phyloP scores from a whole-genome alignment of 2,888 invertebrate species.

The Mimas tiliae region DNA sequence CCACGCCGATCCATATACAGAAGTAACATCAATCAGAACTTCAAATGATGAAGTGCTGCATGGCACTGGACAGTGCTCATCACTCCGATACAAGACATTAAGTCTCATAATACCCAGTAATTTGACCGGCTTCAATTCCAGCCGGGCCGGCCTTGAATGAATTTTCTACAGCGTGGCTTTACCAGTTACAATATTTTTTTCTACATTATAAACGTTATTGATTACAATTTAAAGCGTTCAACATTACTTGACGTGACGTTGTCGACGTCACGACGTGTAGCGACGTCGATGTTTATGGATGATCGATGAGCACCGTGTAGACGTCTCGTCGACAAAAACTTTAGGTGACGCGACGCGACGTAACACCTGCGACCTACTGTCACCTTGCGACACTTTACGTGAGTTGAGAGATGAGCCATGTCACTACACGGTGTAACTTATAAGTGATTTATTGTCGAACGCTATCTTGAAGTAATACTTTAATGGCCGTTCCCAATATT shows the following conservation, averaged over 20 bases:
- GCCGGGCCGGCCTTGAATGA: too few relatives aligned
- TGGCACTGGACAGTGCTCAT: too few relatives aligned
- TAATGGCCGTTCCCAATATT: too few relatives aligned
- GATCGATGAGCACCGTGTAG: neutral
- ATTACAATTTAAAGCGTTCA: neutral
- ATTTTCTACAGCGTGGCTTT: too few relatives aligned
- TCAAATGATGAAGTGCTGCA: too few relatives aligned
- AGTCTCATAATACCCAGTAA: too few relatives aligned
- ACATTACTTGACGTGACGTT: conserved; percentile 25
- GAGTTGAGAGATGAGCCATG: neutral
- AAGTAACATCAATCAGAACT: too few relatives aligned
- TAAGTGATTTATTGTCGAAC: neutral
- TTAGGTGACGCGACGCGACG: neutral
- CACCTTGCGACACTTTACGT: neutral
- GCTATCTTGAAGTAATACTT: neutral
- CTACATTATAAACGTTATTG: too few relatives aligned
- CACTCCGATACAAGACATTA: too few relatives aligned
- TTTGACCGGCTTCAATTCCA: too few relatives aligned
- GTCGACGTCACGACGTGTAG: neutral
- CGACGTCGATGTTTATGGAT: neutral
- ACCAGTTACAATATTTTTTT: too few relatives aligned
- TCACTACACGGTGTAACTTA: neutral
- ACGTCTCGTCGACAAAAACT: neutral
- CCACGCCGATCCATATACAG: too few relatives aligned
- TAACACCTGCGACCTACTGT: neutral